Conservation (phyloP, 2,888 invertebrate genomes). For the Microctonus aethiopoides region DNA sequence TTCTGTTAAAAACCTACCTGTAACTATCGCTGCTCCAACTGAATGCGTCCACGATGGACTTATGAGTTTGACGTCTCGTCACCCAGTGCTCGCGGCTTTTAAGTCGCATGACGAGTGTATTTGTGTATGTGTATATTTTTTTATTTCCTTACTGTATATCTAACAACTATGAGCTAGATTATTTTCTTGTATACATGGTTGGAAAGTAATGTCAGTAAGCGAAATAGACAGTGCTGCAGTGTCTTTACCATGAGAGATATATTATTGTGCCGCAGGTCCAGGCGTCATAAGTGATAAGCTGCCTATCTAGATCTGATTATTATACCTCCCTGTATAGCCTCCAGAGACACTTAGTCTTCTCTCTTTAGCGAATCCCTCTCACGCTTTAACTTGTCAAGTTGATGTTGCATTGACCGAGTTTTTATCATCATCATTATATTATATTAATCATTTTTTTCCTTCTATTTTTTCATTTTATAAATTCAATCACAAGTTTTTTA, state of each 20-base stretch:
- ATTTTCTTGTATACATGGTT: neutral
- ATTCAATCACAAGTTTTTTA: slow-evolving; percentile 8
- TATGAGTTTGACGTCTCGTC: slow-evolving; percentile 20
- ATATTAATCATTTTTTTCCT: neutral
- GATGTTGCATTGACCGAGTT: neutral
- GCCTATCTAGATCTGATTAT: slow-evolving; percentile 46
- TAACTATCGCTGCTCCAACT: too few species aligned
- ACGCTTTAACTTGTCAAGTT: slow-evolving; percentile 34
- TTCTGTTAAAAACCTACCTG: too few species aligned
- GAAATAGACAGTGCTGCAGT: neutral
- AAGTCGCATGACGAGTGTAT: slow-evolving; percentile 24
- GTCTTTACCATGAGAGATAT: neutral
- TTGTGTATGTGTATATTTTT: neutral
- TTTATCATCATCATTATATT: slow-evolving; percentile 1
- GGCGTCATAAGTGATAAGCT: slow-evolving; percentile 44
- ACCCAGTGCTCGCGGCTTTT: slow-evolving; percentile 40
- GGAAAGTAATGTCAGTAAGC: neutral
- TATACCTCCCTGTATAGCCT: slow-evolving; percentile 25
- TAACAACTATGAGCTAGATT: neutral
- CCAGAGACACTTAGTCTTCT: slow-evolving; percentile 36
- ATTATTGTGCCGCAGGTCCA: slow-evolving; percentile 35
- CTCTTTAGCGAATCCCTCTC: slow-evolving; percentile 40
- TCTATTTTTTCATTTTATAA: neutral
- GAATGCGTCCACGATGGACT: too few species aligned
- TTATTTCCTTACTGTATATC: neutral